These are phyloP conservation scores for Porphyrio hochstetteri DNA, from an alignment of 2,113 vertebrate species.

Conservation along the genomic window DNA sequence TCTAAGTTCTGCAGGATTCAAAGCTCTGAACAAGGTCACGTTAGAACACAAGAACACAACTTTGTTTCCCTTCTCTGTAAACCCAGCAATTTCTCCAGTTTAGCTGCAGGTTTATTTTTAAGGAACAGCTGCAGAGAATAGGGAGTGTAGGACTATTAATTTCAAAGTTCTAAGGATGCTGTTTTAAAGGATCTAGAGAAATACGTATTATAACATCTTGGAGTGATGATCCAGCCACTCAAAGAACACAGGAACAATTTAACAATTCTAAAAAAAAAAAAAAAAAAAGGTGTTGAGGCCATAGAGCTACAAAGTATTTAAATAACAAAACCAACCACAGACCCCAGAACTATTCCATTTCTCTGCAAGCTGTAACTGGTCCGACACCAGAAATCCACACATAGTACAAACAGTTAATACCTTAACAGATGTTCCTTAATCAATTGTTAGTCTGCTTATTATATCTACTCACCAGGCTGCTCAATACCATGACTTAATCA, in stretches of 20 bases:
- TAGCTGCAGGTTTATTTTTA: background rate
- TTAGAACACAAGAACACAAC: background rate
- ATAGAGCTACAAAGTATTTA: background rate
- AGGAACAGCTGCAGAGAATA: background rate
- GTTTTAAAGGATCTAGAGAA: background rate
- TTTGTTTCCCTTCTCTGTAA: background rate
- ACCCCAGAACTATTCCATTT: background rate
- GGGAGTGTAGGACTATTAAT: background rate
- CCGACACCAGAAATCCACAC: background rate
- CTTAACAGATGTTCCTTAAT: slow-evolving; percentile 60
- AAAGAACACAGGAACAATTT: background rate
- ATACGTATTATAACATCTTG: background rate
- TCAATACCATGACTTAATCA: slow-evolving; percentile 23
- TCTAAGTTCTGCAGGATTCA: background rate
- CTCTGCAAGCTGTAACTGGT: background rate
- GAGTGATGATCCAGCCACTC: background rate
- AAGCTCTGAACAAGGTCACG: background rate
- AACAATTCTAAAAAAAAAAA: background rate
- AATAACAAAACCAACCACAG: background rate
- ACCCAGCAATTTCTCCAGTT: background rate
- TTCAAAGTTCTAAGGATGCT: background rate
- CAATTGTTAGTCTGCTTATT: slow-evolving; percentile 49
- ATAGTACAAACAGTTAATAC: slow-evolving; percentile 51
- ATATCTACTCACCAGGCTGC: slow-evolving; percentile 36
- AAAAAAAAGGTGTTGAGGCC: background rate